Percentiles rank a stretch among this genome's conserved stretches.
Conservation (phyloP, 1,140 invertebrate genomes). For the Apis mellifera region DNA sequence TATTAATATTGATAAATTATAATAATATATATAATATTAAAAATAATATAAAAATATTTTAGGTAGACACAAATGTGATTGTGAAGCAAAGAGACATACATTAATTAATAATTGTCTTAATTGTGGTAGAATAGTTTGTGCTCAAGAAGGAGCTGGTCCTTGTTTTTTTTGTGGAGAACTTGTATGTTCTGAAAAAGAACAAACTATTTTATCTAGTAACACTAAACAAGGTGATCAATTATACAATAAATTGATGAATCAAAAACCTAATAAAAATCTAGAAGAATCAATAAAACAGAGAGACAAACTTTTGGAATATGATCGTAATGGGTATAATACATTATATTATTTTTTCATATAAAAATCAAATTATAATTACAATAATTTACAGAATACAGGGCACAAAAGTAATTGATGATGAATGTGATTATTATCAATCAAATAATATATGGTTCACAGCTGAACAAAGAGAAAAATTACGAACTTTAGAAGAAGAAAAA, state of each 20-base stretch:
- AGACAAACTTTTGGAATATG: conserved; percentile 92
- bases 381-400: conserved; percentile 84
- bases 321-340: conserved; percentile 87
- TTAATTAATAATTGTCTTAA: conserved; percentile 96
- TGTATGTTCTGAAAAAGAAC: conserved; percentile 90
- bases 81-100: conserved; percentile 94
- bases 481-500: conserved; percentile 87
- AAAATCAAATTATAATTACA: conserved; percentile 1
- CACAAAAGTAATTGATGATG: conserved; percentile 96
- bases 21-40: conserved; percentile 23
- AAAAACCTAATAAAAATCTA: conserved; percentile 81
- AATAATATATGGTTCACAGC: conserved; percentile 91
- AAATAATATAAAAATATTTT: conserved; percentile 43
- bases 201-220: conserved; percentile 85
- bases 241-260: conserved; percentile 86
- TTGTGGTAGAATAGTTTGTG: conserved; percentile 97
- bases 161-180: conserved; percentile 95
- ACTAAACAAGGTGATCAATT: conserved; percentile 87
- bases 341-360: not conserved
- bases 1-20: no score
- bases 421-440: conserved; percentile 94
- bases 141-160: conserved; percentile 97
- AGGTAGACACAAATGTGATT: conserved; percentile 94
- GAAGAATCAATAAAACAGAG: conserved; percentile 90
- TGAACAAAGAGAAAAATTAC: conserved; percentile 85